Conservation (phyloP, 2,797 vertebrate genomes). For the Leptodactylus fallax region DNA sequence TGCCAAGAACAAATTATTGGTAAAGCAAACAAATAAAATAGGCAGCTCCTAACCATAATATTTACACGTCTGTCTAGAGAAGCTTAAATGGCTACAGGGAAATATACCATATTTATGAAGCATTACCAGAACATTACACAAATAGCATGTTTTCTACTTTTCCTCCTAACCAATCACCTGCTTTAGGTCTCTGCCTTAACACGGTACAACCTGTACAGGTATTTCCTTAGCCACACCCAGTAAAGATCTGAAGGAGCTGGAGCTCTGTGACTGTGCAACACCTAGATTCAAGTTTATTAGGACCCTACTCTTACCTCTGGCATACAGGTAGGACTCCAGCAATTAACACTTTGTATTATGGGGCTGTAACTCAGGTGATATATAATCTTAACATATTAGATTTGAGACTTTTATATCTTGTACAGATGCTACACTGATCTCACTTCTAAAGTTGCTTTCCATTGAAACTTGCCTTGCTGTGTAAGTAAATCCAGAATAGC, state of each 20-base stretch:
- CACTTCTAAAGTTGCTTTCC: neutral
- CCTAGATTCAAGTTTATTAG: neutral
- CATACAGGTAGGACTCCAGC: conserved; percentile 48
- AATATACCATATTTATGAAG: neutral
- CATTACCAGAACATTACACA: neutral
- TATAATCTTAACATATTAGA: neutral
- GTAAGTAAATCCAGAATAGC: neutral
- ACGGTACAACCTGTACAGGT: conserved; percentile 43
- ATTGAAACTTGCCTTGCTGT: neutral
- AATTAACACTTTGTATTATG: neutral
- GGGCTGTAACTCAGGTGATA: neutral
- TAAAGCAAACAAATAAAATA: too few relatives aligned
- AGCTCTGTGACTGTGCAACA: neutral
- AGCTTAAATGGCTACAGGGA: neutral
- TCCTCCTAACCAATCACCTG: conserved; percentile 22
- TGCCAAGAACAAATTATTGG: neutral
- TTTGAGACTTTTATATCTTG: neutral
- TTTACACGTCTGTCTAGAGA: neutral
- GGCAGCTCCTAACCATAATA: too few relatives aligned
- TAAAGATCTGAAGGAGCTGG: neutral
- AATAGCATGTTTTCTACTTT: conserved; percentile 38
- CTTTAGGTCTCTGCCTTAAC: neutral
- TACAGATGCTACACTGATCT: neutral
- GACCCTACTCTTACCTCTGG: conserved; percentile 29
- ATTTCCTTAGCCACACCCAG: conserved; percentile 57